Evolutionary conservation across 1,140 invertebrate genomes (phyloP).

Genomic region (Drosophila lowei): DNA sequence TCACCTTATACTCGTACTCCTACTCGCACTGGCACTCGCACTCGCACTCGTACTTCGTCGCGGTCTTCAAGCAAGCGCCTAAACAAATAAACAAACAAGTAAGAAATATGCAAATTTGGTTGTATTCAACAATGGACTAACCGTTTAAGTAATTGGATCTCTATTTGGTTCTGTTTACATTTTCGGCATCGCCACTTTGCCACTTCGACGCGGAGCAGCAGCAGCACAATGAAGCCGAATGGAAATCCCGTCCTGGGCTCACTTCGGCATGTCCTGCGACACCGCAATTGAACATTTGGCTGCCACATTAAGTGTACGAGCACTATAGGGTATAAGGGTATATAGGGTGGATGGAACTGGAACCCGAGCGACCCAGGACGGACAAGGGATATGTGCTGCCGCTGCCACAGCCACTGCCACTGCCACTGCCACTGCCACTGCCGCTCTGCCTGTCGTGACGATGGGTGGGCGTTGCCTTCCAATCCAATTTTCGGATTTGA

Average conservation of each 20-base stretch:
- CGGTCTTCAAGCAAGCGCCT: conserved; percentile 39
- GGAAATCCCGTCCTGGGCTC: conserved; percentile 65
- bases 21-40: neutral
- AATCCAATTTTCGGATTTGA: conserved; percentile 81
- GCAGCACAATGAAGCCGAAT: conserved; percentile 52
- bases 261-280: conserved; percentile 77
- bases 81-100: conserved; percentile 53
- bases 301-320: conserved; percentile 62
- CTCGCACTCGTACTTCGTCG: conserved; percentile 14
- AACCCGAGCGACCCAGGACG: conserved; percentile 4
- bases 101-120: conserved; percentile 72
- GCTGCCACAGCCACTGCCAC: too few relatives aligned
- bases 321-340: neutral
- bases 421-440: too few relatives aligned
- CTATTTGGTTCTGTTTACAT: conserved; percentile 81
- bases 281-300: conserved; percentile 82
- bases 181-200: conserved; percentile 51
- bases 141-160: conserved; percentile 83
- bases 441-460: conserved; percentile 17
- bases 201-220: conserved; percentile 44
- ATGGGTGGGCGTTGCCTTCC: conserved; percentile 77
- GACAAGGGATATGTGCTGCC: too few relatives aligned
- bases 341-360: conserved; percentile 11
- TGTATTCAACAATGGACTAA: conserved; percentile 75
- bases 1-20: too few relatives aligned